Evolutionary conservation across 2,797 vertebrate species (phyloP).

Genomic region (Enteromius viviparus): DNA sequence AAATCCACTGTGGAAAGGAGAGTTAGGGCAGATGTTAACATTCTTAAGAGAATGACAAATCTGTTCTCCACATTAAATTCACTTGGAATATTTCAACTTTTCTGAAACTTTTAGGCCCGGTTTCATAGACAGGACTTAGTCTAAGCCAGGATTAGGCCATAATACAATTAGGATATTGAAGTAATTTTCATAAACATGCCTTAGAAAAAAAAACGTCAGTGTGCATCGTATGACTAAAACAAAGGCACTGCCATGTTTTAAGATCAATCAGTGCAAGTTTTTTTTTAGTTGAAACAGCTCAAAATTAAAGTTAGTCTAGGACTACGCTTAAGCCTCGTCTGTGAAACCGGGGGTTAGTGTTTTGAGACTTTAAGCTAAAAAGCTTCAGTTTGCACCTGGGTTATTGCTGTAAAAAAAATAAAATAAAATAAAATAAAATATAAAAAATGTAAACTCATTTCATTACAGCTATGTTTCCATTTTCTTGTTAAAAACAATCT

Average conservation of each 20-base stretch:
- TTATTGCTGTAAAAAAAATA: background rate
- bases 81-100: background rate
- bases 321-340: no score
- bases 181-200: no score
- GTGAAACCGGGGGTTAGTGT: no score
- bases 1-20: background rate
- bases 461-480: background rate
- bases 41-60: background rate
- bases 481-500: background rate
- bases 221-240: no score
- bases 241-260: no score
- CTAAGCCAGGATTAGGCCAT: no score
- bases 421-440: background rate
- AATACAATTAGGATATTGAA: no score
- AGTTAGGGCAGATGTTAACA: background rate
- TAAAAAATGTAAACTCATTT: background rate
- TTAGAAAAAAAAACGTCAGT: no score
- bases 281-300: no score
- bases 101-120: background rate
- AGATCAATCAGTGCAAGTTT: no score
- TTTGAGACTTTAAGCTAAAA: background rate
- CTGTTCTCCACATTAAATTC: background rate
- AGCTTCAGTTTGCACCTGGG: background rate
- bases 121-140: no score
- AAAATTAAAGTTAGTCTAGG: no score